These are phyloP conservation scores for Argyresthia albistria DNA, from an alignment of 2,888 invertebrate genomes.

Conservation along the genomic window DNA sequence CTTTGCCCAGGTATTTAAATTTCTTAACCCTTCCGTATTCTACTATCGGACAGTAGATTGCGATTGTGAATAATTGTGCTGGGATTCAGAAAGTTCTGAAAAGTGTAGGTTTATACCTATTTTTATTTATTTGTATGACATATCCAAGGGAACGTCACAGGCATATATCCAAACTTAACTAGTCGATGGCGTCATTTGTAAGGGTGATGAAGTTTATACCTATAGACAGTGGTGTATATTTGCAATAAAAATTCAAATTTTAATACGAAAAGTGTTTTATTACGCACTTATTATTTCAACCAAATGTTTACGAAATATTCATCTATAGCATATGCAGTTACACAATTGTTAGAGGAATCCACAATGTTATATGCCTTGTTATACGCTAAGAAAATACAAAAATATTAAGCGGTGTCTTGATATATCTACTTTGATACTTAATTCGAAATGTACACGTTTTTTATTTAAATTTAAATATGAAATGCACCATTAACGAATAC, in stretches of 20 bases:
- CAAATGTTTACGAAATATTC: slow-evolving; percentile 65
- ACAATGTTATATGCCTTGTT: slow-evolving; percentile 51
- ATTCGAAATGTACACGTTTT: neutral
- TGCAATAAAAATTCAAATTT: slow-evolving; percentile 12
- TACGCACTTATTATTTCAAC: slow-evolving; percentile 72
- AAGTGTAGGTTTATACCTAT: no score
- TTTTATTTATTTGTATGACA: no score
- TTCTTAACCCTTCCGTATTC: no score
- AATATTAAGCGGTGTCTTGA: slow-evolving; percentile 66
- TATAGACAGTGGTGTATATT: no score
- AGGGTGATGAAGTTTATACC: no score
- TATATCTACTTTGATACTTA: slow-evolving; percentile 32
- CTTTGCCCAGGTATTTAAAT: no score
- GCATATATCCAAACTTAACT: no score
- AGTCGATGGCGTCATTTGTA: no score
- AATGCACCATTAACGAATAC: slow-evolving; percentile 51
- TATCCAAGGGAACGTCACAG: no score
- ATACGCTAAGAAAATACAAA: slow-evolving; percentile 69
- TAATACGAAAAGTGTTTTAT: slow-evolving; percentile 70
- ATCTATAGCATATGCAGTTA: slow-evolving; percentile 65
- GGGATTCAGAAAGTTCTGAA: no score
- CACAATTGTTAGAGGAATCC: slow-evolving; percentile 64
- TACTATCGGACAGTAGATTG: no score
- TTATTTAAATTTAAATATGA: slow-evolving; percentile 18
- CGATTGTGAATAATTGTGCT: no score